These are phyloP conservation scores for Hypercompe scribonia DNA, from an alignment of 2,888 invertebrate species.

Conservation along the genomic window DNA sequence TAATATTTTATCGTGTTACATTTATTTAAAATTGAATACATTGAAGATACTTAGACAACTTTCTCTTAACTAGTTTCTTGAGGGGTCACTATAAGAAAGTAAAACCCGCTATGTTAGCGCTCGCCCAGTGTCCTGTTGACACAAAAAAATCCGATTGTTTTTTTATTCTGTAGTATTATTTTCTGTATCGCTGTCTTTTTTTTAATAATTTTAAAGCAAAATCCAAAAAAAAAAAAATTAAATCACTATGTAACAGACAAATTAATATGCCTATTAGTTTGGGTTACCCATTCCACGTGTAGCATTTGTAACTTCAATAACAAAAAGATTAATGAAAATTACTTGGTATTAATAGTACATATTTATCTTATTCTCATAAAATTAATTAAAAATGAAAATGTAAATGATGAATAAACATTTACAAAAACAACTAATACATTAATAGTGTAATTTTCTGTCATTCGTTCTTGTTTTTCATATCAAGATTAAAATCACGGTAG, in stretches of 20 bases:
- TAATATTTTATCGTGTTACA: constrained; percentile 49
- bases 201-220: not conserved
- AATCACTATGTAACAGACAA: too few species aligned
- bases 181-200: constrained; percentile 30
- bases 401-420: too few species aligned
- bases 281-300: too few species aligned
- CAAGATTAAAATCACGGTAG: not conserved
- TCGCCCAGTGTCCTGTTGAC: constrained; percentile 84
- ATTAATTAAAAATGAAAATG: too few species aligned
- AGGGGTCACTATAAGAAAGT: constrained; percentile 84
- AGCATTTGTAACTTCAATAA: too few species aligned
- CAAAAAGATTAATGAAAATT: too few species aligned
- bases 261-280: too few species aligned
- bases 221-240: not conserved
- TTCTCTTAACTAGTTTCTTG: constrained; percentile 85
- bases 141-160: constrained; percentile 80
- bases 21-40: constrained; percentile 79
- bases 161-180: constrained; percentile 75
- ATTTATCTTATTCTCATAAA: too few species aligned
- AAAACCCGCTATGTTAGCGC: constrained; percentile 84
- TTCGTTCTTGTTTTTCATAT: not conserved
- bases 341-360: too few species aligned
- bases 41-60: constrained; percentile 82
- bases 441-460: not conserved
- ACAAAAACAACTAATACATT: too few species aligned